A percentile compares a stretch with the other conserved stretches of the same genome.
phyloP scores from a whole-genome alignment of 2,113 vertebrate species.

The Salvelinus sp. region DNA sequence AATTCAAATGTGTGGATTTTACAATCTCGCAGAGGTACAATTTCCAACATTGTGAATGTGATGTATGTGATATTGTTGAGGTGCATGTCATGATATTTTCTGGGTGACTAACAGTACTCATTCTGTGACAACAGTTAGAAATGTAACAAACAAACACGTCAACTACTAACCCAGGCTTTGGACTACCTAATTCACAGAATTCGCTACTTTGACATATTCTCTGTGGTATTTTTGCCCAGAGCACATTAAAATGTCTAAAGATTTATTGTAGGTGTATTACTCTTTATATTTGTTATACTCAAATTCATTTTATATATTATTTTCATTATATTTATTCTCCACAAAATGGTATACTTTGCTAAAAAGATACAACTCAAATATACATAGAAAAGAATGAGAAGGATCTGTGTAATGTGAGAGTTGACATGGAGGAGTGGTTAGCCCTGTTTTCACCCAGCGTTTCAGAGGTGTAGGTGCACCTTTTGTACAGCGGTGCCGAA shows the following conservation, averaged over 20 bases:
- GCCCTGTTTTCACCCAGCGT: slow-evolving; percentile 73
- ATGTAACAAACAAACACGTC: slow-evolving; percentile 70
- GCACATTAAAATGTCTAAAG: slow-evolving; percentile 60
- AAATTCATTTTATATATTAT: slow-evolving; percentile 67
- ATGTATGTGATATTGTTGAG: slow-evolving; percentile 29
- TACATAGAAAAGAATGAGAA: slow-evolving; percentile 60
- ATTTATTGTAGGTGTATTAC: slow-evolving; percentile 47
- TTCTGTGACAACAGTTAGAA: slow-evolving; percentile 69
- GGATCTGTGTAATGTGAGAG: slow-evolving; percentile 45
- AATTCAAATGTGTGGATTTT: slow-evolving; percentile 42
- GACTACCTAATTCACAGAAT: slow-evolving; percentile 71
- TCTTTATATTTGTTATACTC: slow-evolving; percentile 61
- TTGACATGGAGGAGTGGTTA: slow-evolving; percentile 63
- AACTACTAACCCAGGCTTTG: slow-evolving; percentile 71
- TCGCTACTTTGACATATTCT: slow-evolving; percentile 68
- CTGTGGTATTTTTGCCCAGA: slow-evolving; percentile 63
- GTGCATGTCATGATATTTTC: slow-evolving; percentile 40
- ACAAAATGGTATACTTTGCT: slow-evolving; percentile 71
- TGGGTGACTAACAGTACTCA: slow-evolving; percentile 59
- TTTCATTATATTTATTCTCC: slow-evolving; percentile 55
- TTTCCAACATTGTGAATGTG: slow-evolving; percentile 52
- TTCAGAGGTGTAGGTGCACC: slow-evolving; percentile 52
- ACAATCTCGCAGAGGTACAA: slow-evolving; percentile 44
- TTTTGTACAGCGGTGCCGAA: slow-evolving; percentile 67
- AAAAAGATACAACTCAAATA: slow-evolving; percentile 70